These are phyloP conservation scores for Platygyra sinensis DNA, from an alignment of 64 coral and sea anemone genomes.

Conservation along the genomic window DNA sequence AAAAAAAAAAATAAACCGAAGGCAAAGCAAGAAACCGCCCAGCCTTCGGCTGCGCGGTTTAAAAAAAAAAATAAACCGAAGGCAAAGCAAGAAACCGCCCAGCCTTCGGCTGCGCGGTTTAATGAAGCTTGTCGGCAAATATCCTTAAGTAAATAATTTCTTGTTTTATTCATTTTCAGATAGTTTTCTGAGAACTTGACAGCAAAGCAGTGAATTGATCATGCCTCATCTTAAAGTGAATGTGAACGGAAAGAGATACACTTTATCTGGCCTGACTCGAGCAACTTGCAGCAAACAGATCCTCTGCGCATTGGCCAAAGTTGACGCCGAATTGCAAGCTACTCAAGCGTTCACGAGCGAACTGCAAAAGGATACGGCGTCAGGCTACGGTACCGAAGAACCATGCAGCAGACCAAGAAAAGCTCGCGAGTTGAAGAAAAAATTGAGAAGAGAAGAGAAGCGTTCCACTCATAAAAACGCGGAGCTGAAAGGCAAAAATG, in stretches of 20 bases:
- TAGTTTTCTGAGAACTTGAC: neutral
- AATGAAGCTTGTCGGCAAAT: neutral
- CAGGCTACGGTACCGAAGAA: neutral
- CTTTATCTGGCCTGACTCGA: constrained; percentile 72
- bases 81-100: too few relatives aligned
- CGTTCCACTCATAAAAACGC: neutral
- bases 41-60: too few relatives aligned
- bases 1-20: too few relatives aligned
- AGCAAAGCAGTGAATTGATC: neutral
- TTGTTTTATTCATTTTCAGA: neutral
- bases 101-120: too few relatives aligned
- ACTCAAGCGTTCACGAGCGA: neutral
- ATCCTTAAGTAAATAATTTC: neutral
- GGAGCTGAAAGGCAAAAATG: neutral
- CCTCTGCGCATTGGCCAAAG: constrained; percentile 68
- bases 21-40: too few relatives aligned
- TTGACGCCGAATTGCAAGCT: constrained; percentile 39
- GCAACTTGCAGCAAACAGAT: constrained; percentile 72
- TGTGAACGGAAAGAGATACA: constrained; percentile 73
- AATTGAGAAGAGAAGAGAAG: constrained; percentile 2
- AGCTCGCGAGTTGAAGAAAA: neutral
- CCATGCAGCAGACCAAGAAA: neutral
- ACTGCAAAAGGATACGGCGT: neutral
- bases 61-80: too few relatives aligned
- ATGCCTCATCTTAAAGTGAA: constrained; percentile 90